phyloP scores from a whole-genome alignment of 2,888 invertebrate genomes.

The Brachylomia viminalis region DNA sequence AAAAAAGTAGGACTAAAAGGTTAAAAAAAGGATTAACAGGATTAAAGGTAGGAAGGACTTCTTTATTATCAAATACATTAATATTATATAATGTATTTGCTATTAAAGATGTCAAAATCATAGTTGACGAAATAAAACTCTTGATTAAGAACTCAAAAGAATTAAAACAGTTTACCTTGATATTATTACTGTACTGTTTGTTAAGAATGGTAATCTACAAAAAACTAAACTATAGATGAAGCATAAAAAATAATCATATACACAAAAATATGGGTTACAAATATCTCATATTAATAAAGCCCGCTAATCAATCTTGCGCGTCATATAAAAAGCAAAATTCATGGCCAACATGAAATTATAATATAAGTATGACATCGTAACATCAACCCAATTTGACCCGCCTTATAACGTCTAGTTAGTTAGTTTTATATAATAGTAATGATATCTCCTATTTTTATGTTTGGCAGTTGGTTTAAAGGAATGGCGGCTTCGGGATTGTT shows the following conservation, averaged over 20 bases:
- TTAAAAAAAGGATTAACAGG: too few species aligned
- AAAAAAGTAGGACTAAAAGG: too few species aligned
- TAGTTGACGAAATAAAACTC: too few species aligned
- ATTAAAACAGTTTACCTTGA: too few species aligned
- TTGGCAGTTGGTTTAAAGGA: constrained; percentile 40
- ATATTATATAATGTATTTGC: too few species aligned
- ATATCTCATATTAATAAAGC: constrained; percentile 42
- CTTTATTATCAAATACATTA: too few species aligned
- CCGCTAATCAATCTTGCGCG: constrained; percentile 54
- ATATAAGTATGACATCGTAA: constrained; percentile 63
- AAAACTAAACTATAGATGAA: constrained; percentile 8
- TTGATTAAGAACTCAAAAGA: too few species aligned
- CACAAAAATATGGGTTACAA: constrained; percentile 13
- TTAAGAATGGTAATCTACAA: not conserved
- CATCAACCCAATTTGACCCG: constrained; percentile 67
- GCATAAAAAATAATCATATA: constrained; percentile 7
- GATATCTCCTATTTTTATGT: constrained; percentile 72
- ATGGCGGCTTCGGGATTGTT: not conserved
- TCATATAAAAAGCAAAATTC: constrained; percentile 61
- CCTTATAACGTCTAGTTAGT: constrained; percentile 68
- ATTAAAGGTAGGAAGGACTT: too few species aligned
- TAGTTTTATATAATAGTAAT: constrained; percentile 67
- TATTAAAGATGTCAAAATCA: too few species aligned
- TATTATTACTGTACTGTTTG: too few species aligned
- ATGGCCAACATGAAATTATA: constrained; percentile 60